phyloP scores from a whole-genome alignment of 2,797 vertebrate species.

The Chloroceryle inda region DNA sequence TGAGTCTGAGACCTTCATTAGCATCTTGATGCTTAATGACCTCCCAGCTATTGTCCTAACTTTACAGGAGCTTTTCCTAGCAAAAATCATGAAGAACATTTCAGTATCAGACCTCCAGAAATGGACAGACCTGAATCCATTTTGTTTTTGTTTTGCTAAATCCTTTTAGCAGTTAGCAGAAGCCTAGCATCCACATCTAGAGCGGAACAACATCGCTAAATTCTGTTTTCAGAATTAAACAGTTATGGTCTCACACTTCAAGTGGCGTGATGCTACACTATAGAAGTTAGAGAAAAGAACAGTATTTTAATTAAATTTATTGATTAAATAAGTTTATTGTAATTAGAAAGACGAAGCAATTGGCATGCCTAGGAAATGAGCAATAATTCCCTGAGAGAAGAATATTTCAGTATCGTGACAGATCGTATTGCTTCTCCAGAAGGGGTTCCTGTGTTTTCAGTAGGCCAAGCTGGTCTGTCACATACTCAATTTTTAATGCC shows the following conservation, averaged over 20 bases:
- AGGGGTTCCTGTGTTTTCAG: constrained; percentile 32
- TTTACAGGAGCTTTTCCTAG: background rate
- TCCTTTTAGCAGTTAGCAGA: background rate
- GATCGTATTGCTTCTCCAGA: background rate
- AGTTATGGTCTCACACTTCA: background rate
- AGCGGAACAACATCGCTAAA: background rate
- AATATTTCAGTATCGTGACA: constrained; percentile 29
- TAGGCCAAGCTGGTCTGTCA: constrained; percentile 35
- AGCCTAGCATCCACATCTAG: background rate
- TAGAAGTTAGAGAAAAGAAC: background rate
- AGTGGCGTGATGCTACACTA: background rate
- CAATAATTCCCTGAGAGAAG: background rate
- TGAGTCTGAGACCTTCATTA: background rate
- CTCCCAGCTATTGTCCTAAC: background rate
- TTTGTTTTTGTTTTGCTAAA: background rate
- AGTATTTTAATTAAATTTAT: background rate
- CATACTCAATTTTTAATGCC: constrained; percentile 51
- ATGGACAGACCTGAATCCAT: background rate
- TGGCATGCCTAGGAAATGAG: background rate
- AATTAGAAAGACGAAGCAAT: background rate
- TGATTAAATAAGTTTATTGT: background rate
- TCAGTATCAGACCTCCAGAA: background rate
- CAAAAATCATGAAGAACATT: background rate
- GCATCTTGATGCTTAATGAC: background rate
- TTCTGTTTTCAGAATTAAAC: background rate